These are phyloP conservation scores for Takifugu flavidus DNA, from an alignment of 2,113 vertebrate species.

Conservation along the genomic window DNA sequence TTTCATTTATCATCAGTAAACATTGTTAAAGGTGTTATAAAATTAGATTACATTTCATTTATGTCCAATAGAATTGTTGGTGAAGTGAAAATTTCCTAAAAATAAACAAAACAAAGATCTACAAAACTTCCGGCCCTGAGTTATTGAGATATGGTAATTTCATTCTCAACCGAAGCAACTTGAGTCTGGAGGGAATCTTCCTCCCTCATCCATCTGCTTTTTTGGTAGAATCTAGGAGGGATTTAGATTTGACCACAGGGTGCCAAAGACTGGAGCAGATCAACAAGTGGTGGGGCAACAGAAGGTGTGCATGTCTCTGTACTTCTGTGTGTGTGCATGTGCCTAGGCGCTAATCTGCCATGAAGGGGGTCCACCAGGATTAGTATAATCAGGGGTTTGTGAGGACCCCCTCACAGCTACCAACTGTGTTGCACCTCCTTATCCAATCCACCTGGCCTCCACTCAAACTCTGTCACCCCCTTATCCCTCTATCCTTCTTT, in stretches of 20 bases:
- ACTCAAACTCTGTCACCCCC: slow-evolving; percentile 23
- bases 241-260: slow-evolving; percentile 38
- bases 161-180: background rate
- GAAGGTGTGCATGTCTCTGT: slow-evolving; percentile 35
- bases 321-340: slow-evolving; percentile 23
- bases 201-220: background rate
- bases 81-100: no score
- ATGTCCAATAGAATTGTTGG: no score
- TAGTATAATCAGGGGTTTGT: slow-evolving; percentile 68
- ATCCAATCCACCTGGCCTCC: slow-evolving; percentile 34
- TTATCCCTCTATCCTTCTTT: slow-evolving; percentile 49
- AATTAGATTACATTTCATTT: background rate
- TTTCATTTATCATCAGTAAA: no score
- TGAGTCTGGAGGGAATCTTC: slow-evolving; percentile 5
- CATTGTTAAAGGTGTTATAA: no score
- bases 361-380: slow-evolving; percentile 64
- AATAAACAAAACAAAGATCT: no score
- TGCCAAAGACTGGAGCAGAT: slow-evolving; percentile 48
- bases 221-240: slow-evolving; percentile 42
- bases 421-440: slow-evolving; percentile 35
- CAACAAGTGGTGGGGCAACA: slow-evolving; percentile 60
- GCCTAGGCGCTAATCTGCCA: slow-evolving; percentile 52
- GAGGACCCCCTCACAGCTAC: slow-evolving; percentile 32
- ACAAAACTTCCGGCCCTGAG: background rate
- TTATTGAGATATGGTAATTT: slow-evolving; percentile 1